phyloP scores from a whole-genome alignment of 2,797 vertebrate species.

The Neosilurus hyrtlii region DNA sequence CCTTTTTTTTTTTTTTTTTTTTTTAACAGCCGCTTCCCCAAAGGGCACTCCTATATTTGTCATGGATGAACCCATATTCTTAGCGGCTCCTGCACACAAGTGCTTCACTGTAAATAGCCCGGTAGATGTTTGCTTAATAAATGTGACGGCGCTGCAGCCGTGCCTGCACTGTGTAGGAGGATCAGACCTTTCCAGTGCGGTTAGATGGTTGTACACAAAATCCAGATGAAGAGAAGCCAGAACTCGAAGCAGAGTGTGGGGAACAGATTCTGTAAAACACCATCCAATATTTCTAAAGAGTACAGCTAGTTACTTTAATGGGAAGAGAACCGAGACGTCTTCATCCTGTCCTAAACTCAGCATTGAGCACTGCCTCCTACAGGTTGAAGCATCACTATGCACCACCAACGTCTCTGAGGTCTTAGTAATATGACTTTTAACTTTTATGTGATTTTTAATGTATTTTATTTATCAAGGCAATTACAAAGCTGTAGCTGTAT shows the following conservation, averaged over 20 bases:
- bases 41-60: conserved; percentile 69
- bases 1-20: conserved; percentile 48
- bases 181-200: conserved; percentile 61
- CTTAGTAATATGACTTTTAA: not conserved
- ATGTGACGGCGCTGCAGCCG: conserved; percentile 62
- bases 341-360: conserved; percentile 56
- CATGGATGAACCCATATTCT: conserved; percentile 69
- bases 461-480: not conserved
- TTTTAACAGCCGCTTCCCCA: conserved; percentile 43
- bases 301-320: conserved; percentile 47
- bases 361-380: conserved; percentile 71
- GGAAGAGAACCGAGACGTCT: conserved; percentile 46
- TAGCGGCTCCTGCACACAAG: conserved; percentile 61
- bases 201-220: conserved; percentile 69
- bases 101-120: conserved; percentile 66
- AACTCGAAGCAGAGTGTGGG: conserved; percentile 64
- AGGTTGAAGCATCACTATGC: conserved; percentile 56
- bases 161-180: conserved; percentile 67
- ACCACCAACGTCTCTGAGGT: not conserved
- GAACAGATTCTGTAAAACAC: conserved; percentile 64
- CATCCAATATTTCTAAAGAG: conserved; percentile 26
- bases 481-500: not conserved
- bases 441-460: not conserved
- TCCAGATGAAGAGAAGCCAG: conserved; percentile 67
- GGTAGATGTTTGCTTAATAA: conserved; percentile 71